Evolutionary conservation across 2,888 invertebrate genomes (phyloP).

Genomic region (Lycaena phlaeas): DNA sequence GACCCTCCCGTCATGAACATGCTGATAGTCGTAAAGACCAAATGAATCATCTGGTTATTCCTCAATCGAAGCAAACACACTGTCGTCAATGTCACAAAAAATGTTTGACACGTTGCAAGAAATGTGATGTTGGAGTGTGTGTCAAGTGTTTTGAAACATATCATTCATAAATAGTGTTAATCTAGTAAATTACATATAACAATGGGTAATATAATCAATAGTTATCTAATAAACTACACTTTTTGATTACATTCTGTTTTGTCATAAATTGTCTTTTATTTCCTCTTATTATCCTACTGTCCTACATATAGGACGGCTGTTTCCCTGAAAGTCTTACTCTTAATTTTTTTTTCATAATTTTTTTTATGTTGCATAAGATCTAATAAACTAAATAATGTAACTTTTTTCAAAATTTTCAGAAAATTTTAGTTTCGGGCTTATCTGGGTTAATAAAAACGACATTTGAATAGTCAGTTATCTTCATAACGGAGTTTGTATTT

Average conservation of each 20-base stretch:
- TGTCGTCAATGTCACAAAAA: conserved; percentile 22
- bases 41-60: conserved; percentile 19
- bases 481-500: too few relatives aligned
- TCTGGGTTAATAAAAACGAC: conserved; percentile 13
- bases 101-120: conserved; percentile 22
- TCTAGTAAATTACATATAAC: conserved; percentile 19
- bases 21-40: conserved; percentile 23
- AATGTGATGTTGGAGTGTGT: conserved; percentile 23
- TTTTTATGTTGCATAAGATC: conserved; percentile 17
- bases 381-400: conserved; percentile 17
- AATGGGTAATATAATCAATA: conserved; percentile 18
- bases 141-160: conserved; percentile 23
- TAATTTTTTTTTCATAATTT: conserved; percentile 16
- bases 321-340: conserved; percentile 16
- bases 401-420: conserved; percentile 16
- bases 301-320: conserved; percentile 8
- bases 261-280: conserved; percentile 15
- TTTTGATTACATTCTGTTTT: conserved; percentile 21
- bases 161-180: conserved; percentile 20
- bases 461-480: too few relatives aligned
- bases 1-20: conserved; percentile 21
- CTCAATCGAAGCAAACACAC: conserved; percentile 17
- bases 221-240: conserved; percentile 23
- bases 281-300: conserved; percentile 12
- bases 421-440: conserved; percentile 14